Conservation (phyloP, 2,113 vertebrate genomes). For the Micronycteris hirsuta region DNA sequence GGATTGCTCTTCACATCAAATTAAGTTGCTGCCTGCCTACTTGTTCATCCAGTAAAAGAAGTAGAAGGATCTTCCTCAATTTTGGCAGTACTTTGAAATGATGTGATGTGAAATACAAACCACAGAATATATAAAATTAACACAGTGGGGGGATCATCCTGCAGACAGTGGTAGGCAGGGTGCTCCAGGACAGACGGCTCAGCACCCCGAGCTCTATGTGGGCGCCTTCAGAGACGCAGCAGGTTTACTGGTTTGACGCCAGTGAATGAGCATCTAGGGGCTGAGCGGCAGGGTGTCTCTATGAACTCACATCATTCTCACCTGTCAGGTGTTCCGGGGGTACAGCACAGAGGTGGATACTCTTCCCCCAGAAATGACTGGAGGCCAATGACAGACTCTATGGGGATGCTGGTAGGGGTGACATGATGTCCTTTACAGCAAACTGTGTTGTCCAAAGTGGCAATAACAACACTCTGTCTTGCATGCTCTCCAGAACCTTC, state of each 20-base stretch:
- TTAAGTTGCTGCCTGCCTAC: not conserved
- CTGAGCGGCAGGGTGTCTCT: not conserved
- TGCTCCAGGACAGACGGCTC: not conserved
- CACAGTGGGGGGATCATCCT: not conserved
- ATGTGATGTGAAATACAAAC: not conserved
- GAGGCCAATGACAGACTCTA: not conserved
- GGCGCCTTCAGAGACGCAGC: not conserved
- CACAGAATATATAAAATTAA: not conserved
- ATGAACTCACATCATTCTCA: not conserved
- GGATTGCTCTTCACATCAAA: not conserved
- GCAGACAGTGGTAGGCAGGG: not conserved
- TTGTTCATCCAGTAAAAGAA: conserved; percentile 6
- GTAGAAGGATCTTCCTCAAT: not conserved
- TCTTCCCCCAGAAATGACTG: not conserved
- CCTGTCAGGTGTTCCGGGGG: not conserved
- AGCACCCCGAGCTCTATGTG: not conserved
- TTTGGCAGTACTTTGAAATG: not conserved
- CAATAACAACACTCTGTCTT: not conserved
- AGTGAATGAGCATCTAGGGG: not conserved
- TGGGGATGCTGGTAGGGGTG: not conserved
- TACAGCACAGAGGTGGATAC: not conserved
- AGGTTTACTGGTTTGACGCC: not conserved
- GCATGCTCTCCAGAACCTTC: not conserved
- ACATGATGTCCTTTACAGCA: not conserved
- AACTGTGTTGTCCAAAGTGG: not conserved